A percentile compares a stretch with the other conserved stretches of the same genome.
These are phyloP conservation scores for Sinosuthora webbiana DNA, from an alignment of 2,113 vertebrate genomes.

Conservation along the genomic window DNA sequence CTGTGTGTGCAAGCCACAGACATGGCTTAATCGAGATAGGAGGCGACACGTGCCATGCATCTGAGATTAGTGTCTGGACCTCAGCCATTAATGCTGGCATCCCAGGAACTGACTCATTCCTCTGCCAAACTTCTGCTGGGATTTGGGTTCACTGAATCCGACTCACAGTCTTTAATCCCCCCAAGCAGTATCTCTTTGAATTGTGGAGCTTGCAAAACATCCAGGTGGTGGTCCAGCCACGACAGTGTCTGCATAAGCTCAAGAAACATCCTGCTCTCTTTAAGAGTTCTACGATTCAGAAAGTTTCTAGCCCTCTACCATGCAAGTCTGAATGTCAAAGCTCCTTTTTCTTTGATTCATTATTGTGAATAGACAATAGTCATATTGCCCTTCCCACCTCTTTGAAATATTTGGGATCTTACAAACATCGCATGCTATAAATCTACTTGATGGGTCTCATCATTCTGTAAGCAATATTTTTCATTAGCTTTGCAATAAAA, in stretches of 20 bases:
- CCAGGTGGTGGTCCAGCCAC: constrained; percentile 52
- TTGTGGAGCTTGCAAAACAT: constrained; percentile 36
- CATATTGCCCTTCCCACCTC: not conserved
- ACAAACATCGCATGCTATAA: not conserved
- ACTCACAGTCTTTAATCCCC: constrained; percentile 58
- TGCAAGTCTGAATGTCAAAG: not conserved
- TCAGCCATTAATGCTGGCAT: constrained; percentile 76
- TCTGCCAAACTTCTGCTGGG: constrained; percentile 78
- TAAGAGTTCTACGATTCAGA: not conserved
- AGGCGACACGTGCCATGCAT: constrained; percentile 70
- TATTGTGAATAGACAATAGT: not conserved
- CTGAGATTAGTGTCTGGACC: constrained; percentile 72
- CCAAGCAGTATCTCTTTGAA: constrained; percentile 56
- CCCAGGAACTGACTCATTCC: constrained; percentile 56
- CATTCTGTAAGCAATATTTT: constrained; percentile 56
- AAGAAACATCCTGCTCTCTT: not conserved
- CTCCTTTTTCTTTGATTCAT: not conserved
- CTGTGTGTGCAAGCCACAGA: constrained; percentile 54
- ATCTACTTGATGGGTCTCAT: constrained; percentile 47
- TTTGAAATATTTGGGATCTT: constrained; percentile 14
- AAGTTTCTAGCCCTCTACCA: not conserved
- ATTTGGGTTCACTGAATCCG: constrained; percentile 71
- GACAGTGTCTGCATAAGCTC: not conserved
- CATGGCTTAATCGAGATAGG: constrained; percentile 72
- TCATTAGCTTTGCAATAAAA: constrained; percentile 59